Base-by-base conservation (phyloP, 1,140 invertebrate genomes). In the Diorhabda elongata region DNA sequence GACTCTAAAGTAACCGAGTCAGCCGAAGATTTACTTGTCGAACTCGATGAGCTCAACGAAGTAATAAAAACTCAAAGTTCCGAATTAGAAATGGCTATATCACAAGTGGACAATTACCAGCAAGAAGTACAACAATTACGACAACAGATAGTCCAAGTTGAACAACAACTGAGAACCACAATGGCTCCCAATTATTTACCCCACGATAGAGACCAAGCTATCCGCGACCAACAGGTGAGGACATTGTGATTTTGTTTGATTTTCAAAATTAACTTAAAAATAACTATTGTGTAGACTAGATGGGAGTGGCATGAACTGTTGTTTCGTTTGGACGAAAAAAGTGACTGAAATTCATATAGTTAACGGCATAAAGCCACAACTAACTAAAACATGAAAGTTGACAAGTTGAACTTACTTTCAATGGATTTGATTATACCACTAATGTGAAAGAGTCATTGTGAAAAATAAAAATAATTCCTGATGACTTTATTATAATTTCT, bases 181-280 rank as follows among this genome's bases (percentile, higher is more conserved):
- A 84, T 92, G 79, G 90, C 91, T 82, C 91, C 94, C 58, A 90
- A 91, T 72, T 90, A 93, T 84, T 85, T 90, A 81, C 89, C 92
- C 63, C 88, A 91, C 68, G 92, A 96, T 77, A 86, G 91, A 75
- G 93, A 96, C 75, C 90, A 90, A 76, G 93, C 94, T 78, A 83
- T 89, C 69, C 85, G 89, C 77, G 93, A 96, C 80, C 93, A 96
- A 87, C 92, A 95, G 90, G 96, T 98, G 93, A 89, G 94, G 64
- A 64, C 67, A 70, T 69, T 72, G 63, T 64, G 69, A 44, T 44
- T 6, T 68, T 62, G n/a, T 5, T 47, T 63, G 6, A 9, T 42
- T 58, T 58, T 44, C 9, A 52, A 58, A 7, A 68, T 65, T 73
- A 68, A 72, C 64, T 67, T 3, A 52, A 52, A 52, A 60, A 64